Percentiles rank a stretch among this genome's conserved stretches.
phyloP scores from a whole-genome alignment of 2,113 vertebrate species.

The Seriola dumerili region DNA sequence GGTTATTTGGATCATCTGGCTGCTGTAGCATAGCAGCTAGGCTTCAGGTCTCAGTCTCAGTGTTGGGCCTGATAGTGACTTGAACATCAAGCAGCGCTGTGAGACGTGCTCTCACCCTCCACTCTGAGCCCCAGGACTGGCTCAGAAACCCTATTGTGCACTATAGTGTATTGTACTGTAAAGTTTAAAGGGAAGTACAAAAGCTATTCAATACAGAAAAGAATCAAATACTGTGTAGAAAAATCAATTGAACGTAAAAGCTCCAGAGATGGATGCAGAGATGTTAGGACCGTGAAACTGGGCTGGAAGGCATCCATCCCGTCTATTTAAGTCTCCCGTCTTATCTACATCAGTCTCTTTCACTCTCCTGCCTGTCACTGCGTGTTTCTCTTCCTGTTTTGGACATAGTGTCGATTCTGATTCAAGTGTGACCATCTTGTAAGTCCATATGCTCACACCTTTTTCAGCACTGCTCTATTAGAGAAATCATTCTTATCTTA shows the following conservation, averaged over 20 bases:
- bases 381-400: slow-evolving; percentile 59
- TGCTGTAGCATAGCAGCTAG: slow-evolving; percentile 87
- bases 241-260: slow-evolving; percentile 81
- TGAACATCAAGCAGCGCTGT: slow-evolving; percentile 87
- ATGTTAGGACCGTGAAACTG: slow-evolving; percentile 87
- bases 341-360: slow-evolving; percentile 74
- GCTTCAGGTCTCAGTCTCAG: slow-evolving; percentile 82
- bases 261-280: slow-evolving; percentile 85
- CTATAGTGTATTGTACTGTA: slow-evolving; percentile 98
- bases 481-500: slow-evolving; percentile 8
- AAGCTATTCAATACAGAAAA: slow-evolving; percentile 82
- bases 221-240: slow-evolving; percentile 82
- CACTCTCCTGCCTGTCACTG: slow-evolving; percentile 20
- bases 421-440: slow-evolving; percentile 89
- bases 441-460: slow-evolving; percentile 79
- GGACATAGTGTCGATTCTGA: slow-evolving; percentile 84
- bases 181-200: slow-evolving; percentile 97
- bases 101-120: slow-evolving; percentile 80
- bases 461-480: slow-evolving; percentile 32
- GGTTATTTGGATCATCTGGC: slow-evolving; percentile 80
- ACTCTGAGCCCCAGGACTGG: slow-evolving; percentile 87
- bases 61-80: slow-evolving; percentile 77
- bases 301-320: slow-evolving; percentile 86
- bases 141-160: slow-evolving; percentile 95
- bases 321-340: slow-evolving; percentile 64